Conservation (phyloP, 2,888 invertebrate genomes). For the Seira ritae region DNA sequence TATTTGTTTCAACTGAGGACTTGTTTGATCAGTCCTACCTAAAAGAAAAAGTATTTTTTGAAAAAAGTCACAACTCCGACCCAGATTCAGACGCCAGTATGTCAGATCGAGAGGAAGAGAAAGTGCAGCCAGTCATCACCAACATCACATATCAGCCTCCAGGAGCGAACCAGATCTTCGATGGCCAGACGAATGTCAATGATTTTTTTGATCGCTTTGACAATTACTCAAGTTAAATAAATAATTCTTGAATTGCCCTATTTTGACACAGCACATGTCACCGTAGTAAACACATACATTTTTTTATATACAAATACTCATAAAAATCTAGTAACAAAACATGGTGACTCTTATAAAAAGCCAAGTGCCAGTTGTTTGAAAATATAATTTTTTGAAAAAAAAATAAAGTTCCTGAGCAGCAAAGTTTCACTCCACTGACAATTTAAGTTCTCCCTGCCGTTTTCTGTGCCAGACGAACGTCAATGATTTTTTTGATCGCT, state of each 20-base stretch:
- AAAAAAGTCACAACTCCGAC: not conserved
- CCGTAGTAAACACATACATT: too few relatives aligned
- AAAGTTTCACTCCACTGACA: too few relatives aligned
- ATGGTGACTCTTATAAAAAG: slow-evolving; percentile 10
- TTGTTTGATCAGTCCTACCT: not conserved
- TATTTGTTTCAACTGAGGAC: not conserved
- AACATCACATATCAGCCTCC: slow-evolving; percentile 22
- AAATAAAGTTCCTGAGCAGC: not conserved
- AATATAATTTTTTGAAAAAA: not conserved
- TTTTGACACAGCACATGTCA: too few relatives aligned
- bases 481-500: not conserved
- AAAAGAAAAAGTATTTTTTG: not conserved
- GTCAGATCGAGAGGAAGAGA: too few relatives aligned
- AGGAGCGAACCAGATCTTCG: not conserved
- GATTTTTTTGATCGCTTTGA: slow-evolving; percentile 16
- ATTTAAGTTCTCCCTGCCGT: too few relatives aligned
- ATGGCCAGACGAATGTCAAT: not conserved
- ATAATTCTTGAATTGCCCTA: too few relatives aligned
- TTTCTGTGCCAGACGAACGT: not conserved
- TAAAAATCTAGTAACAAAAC: too few relatives aligned
- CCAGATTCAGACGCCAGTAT: not conserved
- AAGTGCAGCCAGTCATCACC: too few relatives aligned
- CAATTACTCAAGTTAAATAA: too few relatives aligned
- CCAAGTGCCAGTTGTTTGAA: not conserved
- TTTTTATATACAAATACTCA: too few relatives aligned